Evolutionary conservation across 1,140 invertebrate genomes (phyloP).

Genomic region (Chironomus striatipennis): DNA sequence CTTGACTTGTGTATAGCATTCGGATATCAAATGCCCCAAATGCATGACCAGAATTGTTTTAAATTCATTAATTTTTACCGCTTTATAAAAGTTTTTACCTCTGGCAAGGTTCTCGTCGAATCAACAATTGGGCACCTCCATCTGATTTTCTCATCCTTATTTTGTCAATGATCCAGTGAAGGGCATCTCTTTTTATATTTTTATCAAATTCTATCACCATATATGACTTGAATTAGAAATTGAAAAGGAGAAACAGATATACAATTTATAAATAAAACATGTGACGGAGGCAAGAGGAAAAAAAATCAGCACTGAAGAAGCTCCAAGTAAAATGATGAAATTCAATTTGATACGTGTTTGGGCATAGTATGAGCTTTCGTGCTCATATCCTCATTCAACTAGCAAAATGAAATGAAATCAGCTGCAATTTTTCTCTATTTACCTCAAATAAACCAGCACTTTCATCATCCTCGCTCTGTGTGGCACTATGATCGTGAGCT

Average conservation of each 20-base stretch:
- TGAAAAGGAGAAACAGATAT: background rate
- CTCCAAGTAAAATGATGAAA: background rate
- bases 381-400: background rate
- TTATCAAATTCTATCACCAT: constrained; percentile 20
- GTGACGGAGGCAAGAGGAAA: background rate
- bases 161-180: constrained; percentile 14
- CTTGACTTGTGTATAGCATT: too few species aligned
- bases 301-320: background rate
- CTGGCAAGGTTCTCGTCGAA: background rate
- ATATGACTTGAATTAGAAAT: constrained; percentile 2
- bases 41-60: too few species aligned
- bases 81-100: background rate
- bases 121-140: constrained; percentile 12
- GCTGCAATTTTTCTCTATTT: background rate
- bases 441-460: constrained; percentile 10
- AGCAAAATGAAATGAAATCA: background rate
- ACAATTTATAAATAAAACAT: background rate
- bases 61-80: background rate
- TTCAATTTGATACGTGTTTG: constrained; percentile 6
- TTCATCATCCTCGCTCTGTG: constrained; percentile 17
- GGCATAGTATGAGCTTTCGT: background rate
- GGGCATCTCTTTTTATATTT: background rate
- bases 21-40: too few species aligned
- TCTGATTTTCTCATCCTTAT: constrained; percentile 1
- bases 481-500: background rate